These are phyloP conservation scores for Alethe diademata DNA, from an alignment of 2,113 vertebrate genomes.

Conservation along the genomic window DNA sequence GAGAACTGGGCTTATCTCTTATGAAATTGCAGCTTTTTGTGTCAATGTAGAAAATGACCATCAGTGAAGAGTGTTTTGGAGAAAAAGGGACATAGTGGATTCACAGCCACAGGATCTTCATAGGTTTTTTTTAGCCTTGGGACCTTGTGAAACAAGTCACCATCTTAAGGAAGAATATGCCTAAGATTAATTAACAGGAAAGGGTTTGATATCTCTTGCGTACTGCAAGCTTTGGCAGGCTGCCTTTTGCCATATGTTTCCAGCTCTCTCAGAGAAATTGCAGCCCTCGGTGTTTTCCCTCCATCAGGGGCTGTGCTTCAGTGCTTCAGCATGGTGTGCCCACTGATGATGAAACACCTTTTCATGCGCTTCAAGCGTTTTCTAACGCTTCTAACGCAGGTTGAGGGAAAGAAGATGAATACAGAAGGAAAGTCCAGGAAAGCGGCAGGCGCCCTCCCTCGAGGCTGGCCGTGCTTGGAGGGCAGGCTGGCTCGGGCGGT, in stretches of 20 bases:
- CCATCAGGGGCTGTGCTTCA: background rate
- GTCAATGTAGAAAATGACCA: background rate
- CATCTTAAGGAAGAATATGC: background rate
- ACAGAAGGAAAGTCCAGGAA: fast-evolving
- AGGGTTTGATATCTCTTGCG: background rate
- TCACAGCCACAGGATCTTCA: background rate
- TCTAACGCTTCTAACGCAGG: fast-evolving
- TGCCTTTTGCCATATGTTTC: slow-evolving; percentile 26
- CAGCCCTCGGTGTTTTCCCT: background rate
- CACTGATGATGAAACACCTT: background rate
- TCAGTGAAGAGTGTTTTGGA: background rate
- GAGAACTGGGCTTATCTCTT: background rate
- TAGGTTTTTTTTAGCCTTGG: background rate
- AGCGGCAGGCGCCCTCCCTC: fast-evolving
- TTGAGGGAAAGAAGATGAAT: background rate
- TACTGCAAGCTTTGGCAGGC: background rate
- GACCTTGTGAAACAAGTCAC: background rate
- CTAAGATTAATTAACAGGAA: background rate
- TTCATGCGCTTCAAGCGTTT: background rate
- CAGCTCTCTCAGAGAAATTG: background rate
- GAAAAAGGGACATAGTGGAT: background rate
- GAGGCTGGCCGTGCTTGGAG: fast-evolving
- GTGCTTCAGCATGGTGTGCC: background rate
- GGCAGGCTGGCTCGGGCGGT: too few species aligned
- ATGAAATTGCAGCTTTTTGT: background rate